Percentiles rank a stretch among this genome's conserved stretches.
Conservation (phyloP, 1,140 invertebrate genomes). For the Orussus abietinus region DNA sequence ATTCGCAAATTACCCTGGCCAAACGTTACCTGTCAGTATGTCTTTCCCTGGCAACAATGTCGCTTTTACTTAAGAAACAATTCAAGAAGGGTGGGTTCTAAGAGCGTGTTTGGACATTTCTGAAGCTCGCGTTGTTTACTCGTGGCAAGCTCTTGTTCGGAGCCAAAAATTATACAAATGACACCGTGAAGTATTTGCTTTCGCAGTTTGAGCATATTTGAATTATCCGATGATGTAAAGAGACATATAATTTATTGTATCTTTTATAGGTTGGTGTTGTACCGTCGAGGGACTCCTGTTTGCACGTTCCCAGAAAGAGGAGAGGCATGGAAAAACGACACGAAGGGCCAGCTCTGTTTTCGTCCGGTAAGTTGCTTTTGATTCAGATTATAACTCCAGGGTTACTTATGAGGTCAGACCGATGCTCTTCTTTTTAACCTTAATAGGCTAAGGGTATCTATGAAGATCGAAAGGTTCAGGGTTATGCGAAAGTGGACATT, state of each 20-base stretch:
- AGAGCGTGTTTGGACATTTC: neutral
- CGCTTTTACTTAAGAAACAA: conserved; percentile 18
- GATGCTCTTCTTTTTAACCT: conserved; percentile 14
- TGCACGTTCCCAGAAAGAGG: neutral
- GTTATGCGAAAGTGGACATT: conserved; percentile 18
- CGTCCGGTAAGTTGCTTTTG: conserved; percentile 38
- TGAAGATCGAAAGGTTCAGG: conserved; percentile 9
- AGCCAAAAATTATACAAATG: too few relatives aligned
- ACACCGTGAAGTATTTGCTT: neutral
- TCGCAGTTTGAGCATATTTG: neutral
- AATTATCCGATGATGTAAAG: neutral
- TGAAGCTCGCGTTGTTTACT: neutral
- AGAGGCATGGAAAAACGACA: conserved; percentile 45
- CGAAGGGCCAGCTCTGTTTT: conserved; percentile 45
- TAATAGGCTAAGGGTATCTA: conserved; percentile 22
- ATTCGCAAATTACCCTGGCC: conserved; percentile 1
- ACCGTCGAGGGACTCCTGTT: neutral
- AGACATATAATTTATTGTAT: conserved; percentile 4
- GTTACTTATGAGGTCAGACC: conserved; percentile 9
- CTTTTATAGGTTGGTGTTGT: conserved; percentile 5
- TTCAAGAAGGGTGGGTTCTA: conserved; percentile 2
- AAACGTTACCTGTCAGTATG: conserved; percentile 21
- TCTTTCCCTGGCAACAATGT: conserved; percentile 31
- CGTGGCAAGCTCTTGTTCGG: neutral
- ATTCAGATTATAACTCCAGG: conserved; percentile 7